Base-by-base conservation (phyloP, 1,140 invertebrate species). In the Phymastichus coffea region DNA sequence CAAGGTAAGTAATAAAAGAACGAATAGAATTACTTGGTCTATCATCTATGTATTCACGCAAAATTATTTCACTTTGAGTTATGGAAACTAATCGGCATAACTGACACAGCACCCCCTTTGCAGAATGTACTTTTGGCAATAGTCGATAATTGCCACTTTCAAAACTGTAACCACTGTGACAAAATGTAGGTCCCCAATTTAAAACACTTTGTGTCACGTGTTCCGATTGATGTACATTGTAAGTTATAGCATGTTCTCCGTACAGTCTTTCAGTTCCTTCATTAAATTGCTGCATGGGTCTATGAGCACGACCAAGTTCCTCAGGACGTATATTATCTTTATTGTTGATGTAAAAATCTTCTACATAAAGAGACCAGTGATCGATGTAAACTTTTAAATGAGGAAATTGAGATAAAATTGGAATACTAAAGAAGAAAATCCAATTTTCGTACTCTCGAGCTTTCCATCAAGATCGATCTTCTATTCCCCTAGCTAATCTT, bases 101-200 rank as follows among this genome's bases (percentile, higher is more conserved):
- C 59, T 66, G 65, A 19, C 59, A 19, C 26, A 63, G 49, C 0
- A 66, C 57, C 19, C 65, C 65, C 57, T 62, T 63, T 9, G 54
- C 65, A 0, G 61, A 15, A 59, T 61, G 60, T 20, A 65, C n/a
- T 38, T 30, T 55, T 38, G 55, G 8, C 2, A 54, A 23, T 14
- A 65, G 19, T 6, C 10, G 33, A 9, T 60, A 59, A 60, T 62
- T 65, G 20, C 46, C 55, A 15, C 37, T 55, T 28, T 65, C 61
- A 37, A 65, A 66, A 26, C 46, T 17, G 43, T 53, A 66, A 7
- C 40, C 54, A 28, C 51, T 60, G 19, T 66, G 61, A 19, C 47
- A 9, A 61, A 59, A 65, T 10, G 63, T 7, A 7, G 56, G 63
- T 22, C 60, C 60, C 63, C 63, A 65, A 20, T 62, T 30, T 19